Evolutionary conservation across 1,140 invertebrate genomes (phyloP).

Genomic region (Zaprionus tsacasi): DNA sequence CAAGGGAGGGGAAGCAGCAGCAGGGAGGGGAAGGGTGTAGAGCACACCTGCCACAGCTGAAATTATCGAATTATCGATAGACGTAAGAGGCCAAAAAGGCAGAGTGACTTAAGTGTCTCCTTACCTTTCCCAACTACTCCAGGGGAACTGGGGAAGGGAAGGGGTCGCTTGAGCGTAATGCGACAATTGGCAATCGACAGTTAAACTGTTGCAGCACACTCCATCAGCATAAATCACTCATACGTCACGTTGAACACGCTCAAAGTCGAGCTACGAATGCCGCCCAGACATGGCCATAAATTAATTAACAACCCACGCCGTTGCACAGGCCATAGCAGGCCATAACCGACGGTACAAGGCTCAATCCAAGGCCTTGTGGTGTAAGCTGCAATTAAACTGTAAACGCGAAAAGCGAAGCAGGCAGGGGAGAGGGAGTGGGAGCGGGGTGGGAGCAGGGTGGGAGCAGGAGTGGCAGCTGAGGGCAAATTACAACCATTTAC

Average conservation of each 20-base stretch:
- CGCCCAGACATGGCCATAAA: slow-evolving; percentile 69
- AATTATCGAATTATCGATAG: neutral
- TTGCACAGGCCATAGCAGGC: too few relatives aligned
- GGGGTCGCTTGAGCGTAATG: slow-evolving; percentile 3
- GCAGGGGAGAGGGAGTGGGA: slow-evolving; percentile 1
- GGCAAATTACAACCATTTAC: slow-evolving; percentile 81
- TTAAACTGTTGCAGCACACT: slow-evolving; percentile 62
- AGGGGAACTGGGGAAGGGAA: too few relatives aligned
- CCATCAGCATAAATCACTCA: slow-evolving; percentile 80
- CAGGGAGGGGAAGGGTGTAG: too few relatives aligned
- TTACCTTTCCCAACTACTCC: too few relatives aligned
- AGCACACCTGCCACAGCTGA: neutral
- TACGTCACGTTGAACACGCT: slow-evolving; percentile 81
- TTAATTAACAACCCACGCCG: slow-evolving; percentile 71
- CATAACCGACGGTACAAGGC: slow-evolving; percentile 1
- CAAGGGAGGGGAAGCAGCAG: neutral
- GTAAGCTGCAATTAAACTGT: slow-evolving; percentile 79
- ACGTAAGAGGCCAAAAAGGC: neutral
- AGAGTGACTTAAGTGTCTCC: neutral
- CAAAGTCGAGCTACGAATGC: slow-evolving; percentile 59
- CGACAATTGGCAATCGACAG: slow-evolving; percentile 72
- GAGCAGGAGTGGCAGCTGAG: neutral
- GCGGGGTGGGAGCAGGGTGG: neutral
- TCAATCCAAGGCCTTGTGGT: neutral
- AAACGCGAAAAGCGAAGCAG: slow-evolving; percentile 66